phyloP scores from a whole-genome alignment of 2,113 vertebrate genomes.

The Microtus pennsylvanicus region DNA sequence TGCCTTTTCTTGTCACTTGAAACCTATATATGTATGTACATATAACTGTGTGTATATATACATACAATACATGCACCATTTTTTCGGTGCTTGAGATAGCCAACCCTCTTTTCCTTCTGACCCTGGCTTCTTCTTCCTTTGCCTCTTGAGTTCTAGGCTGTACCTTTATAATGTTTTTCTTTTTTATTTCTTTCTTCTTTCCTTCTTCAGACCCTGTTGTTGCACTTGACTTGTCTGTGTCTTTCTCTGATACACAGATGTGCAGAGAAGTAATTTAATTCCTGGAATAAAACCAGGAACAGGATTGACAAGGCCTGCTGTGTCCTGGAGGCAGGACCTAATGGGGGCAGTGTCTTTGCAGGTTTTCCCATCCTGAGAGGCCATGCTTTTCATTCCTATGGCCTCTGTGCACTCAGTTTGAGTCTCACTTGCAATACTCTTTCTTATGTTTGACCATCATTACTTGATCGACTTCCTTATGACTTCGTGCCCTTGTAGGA shows the following conservation, averaged over 20 bases:
- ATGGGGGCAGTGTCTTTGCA: too few species aligned
- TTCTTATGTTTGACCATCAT: not conserved
- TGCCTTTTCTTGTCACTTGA: accelerated
- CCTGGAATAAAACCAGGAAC: not conserved
- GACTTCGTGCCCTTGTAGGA: not conserved
- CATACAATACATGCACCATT: too few species aligned
- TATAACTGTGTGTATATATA: too few species aligned
- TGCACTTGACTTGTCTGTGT: accelerated
- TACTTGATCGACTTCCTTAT: accelerated
- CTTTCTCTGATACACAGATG: not conserved
- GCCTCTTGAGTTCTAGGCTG: too few species aligned
- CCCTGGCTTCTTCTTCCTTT: not conserved
- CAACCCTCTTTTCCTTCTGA: too few species aligned
- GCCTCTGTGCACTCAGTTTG: not conserved
- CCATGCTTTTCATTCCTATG: not conserved
- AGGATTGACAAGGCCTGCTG: not conserved
- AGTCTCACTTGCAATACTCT: not conserved
- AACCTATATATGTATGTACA: not conserved
- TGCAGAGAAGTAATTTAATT: not conserved
- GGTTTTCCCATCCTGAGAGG: not conserved
- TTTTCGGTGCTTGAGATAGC: accelerated
- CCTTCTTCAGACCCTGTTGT: not conserved
- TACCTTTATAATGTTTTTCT: not conserved
- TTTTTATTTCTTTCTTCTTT: accelerated
- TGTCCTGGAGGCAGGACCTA: not conserved